Evolutionary conservation across 2,888 invertebrate species (phyloP).

Genomic region (Cremastobaeus sp.): DNA sequence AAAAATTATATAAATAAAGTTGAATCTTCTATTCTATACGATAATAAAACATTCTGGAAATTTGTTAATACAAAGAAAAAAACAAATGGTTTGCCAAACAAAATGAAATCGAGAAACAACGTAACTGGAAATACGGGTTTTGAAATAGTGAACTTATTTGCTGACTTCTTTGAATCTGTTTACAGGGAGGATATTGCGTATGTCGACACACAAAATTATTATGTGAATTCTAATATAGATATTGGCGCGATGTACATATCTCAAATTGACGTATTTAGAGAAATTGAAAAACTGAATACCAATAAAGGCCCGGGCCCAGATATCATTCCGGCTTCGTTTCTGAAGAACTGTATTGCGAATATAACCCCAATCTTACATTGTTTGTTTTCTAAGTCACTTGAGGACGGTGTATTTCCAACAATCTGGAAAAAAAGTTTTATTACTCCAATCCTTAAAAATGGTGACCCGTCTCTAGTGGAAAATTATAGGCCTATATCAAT

Average conservation of each 20-base stretch:
- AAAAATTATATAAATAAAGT: background rate
- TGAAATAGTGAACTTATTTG: background rate
- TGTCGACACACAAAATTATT: background rate
- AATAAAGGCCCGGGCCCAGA: background rate
- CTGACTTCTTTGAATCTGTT: background rate
- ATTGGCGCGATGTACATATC: background rate
- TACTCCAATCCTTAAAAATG: background rate
- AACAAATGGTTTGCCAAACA: slow-evolving; percentile 2
- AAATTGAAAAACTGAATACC: background rate
- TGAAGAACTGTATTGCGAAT: background rate
- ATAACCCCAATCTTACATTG: too few species aligned
- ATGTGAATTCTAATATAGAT: background rate
- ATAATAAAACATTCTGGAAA: slow-evolving; percentile 10
- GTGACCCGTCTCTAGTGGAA: background rate
- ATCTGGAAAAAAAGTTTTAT: background rate
- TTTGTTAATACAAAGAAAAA: background rate
- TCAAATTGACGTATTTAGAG: background rate
- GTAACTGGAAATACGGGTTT: background rate
- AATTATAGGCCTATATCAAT: background rate
- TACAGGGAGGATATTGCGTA: background rate
- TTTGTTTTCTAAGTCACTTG: background rate
- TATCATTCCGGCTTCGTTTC: background rate
- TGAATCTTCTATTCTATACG: background rate
- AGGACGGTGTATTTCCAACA: background rate
- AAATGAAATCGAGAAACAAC: background rate